Conservation (phyloP, 2,888 invertebrate genomes). For the Anoplius nigerrimus region DNA sequence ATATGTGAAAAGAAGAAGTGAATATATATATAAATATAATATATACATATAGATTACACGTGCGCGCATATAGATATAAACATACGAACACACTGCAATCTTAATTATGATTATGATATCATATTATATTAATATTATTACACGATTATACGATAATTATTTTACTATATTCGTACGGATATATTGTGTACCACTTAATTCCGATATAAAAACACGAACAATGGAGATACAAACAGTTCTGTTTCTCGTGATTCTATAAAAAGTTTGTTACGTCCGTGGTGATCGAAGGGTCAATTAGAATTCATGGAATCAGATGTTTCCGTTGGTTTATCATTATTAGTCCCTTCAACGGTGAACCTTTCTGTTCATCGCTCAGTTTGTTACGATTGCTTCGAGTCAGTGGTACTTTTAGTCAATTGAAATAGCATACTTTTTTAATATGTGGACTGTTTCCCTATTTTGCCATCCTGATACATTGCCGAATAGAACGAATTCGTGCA, state of each 20-base stretch:
- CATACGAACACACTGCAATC: constrained; percentile 53
- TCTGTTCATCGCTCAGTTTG: too few species aligned
- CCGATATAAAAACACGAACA: constrained; percentile 23
- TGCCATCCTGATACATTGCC: too few species aligned
- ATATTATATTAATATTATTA: constrained; percentile 59
- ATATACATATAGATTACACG: constrained; percentile 40
- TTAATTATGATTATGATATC: constrained; percentile 54
- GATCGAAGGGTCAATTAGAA: background rate
- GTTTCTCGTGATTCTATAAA: constrained; percentile 24
- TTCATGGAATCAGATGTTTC: too few species aligned
- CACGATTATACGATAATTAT: constrained; percentile 58
- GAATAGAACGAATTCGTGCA: too few species aligned
- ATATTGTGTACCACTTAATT: constrained; percentile 45
- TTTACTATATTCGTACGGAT: constrained; percentile 63
- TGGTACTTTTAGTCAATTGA: too few species aligned
- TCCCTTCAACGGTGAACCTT: too few species aligned
- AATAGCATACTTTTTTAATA: too few species aligned
- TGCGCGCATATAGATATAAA: constrained; percentile 45
- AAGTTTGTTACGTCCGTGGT: background rate
- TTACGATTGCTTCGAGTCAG: too few species aligned
- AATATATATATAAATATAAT: constrained; percentile 34
- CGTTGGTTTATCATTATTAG: too few species aligned
- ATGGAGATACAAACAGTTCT: constrained; percentile 14
- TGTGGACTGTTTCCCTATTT: too few species aligned
- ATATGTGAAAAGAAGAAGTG: constrained; percentile 41